Evolutionary conservation across 2,113 vertebrate genomes (phyloP), one percentile per base, ranked within the genome.

Genomic region (Origma solitaria): DNA sequence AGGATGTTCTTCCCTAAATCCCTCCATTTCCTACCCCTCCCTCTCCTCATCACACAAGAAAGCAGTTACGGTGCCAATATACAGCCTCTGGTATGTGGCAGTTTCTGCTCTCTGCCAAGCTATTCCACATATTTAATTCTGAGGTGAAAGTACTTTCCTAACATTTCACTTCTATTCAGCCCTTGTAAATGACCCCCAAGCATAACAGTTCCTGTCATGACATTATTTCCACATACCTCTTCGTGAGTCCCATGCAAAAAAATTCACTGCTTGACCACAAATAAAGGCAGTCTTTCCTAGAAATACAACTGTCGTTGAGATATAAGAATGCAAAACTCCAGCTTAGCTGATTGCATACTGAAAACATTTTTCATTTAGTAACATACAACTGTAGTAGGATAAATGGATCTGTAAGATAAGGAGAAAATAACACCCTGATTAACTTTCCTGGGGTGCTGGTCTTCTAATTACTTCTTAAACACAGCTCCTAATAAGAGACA

Each of bases 381-480:
- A 68, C 21, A 33, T 33, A 33, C 7, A 72, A 66, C 11, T 8
- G 65, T 56, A 92, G 78, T 66, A 94, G 37, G 49, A 68, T 57
- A 82, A 94, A 90, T 64, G 21, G 73, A 89, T 90, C 65, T 90
- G 68, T 57, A 90, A 92, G 76, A 81, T 38, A 81, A 92, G 82
- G 64, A 86, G 61, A 92, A 76, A 91, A 61, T 60, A 94, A 40
- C 27, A 72, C 42, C 64, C 73, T 13, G 42, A 68, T 66, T 40
- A 83, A 86, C 25, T 72, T 76, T 73, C 83, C 60, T 71, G 45
- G 85, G 42, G 16, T 30, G 20, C 23, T 66, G 24, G 21, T 70
- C 33, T 72, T 94, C 86, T 68, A 75, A 94, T 80, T 91, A 91
- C 92, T 90, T 82, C 66, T 91, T 92, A 90, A 97, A 91, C 72